Evolutionary conservation across 2,888 invertebrate genomes (phyloP), one percentile per base, ranked within the genome.

Genomic region (Sclerodermus sp.): DNA sequence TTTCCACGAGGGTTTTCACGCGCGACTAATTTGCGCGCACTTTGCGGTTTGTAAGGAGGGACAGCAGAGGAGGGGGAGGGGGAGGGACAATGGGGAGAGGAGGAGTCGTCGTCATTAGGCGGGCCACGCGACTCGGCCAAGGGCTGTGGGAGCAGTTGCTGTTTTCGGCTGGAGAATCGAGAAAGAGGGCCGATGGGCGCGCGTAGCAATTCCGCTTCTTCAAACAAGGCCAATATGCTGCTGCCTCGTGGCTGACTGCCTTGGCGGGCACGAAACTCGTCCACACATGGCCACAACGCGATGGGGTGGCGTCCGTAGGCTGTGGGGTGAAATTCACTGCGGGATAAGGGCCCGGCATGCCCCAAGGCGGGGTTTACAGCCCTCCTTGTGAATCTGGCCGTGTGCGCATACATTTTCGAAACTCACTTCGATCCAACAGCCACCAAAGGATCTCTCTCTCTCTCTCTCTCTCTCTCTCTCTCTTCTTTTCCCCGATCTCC

Each of bases 361-460:
- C 77, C 76, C 63, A 67, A 73, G 77, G 77, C 76, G 68, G 68
- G 76, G 71, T 76, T 77, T 77, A 76, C 75, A 77, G 74, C 76
- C 71, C 38, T 77, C 67, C 73, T 73, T 76, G 77, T 72, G 77
- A 77, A 77, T 77, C 76, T 76, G 76, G 74, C 73, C 74, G 75
- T 76, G 74, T 76, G 73, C 74, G 71, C 70, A 74, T 73, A 73
- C 70, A 68, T 69, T 73, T 70, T 68, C 68, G 63, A 71, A 67
- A 62, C 65, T 68, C 68, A 60, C 55, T 64, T 62, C 57, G 57
- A 67, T 62, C 64, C 60, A 61, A 55, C 62, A 59, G 62, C 58
- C 58, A 58, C 61, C 58, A 58, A 62, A 54, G 58, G 63, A 62
- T 55, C 45, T 52, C 48, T 55, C 52, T 48, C 58, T 51, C 55